phyloP scores from a whole-genome alignment of 2,888 invertebrate species.

The Dastarcus helophoroides region DNA sequence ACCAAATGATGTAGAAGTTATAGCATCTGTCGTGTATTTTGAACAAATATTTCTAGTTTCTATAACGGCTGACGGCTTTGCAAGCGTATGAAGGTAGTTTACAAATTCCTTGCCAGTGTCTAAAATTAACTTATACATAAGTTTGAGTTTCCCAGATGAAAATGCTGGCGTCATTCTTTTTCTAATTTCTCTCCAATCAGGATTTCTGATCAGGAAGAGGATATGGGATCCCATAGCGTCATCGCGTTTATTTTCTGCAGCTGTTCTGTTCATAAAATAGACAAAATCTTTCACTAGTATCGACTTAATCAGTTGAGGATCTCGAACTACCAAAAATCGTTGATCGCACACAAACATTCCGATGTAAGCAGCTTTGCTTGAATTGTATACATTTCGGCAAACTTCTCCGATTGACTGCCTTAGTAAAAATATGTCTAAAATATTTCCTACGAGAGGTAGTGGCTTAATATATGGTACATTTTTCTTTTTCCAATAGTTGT shows the following conservation, averaged over 20 bases:
- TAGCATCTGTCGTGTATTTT: conserved; percentile 14
- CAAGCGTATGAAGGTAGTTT: background rate
- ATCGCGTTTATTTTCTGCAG: conserved; percentile 31
- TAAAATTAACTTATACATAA: conserved; percentile 36
- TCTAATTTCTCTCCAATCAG: conserved; percentile 40
- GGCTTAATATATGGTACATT: conserved; percentile 33
- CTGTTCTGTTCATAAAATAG: conserved; percentile 36
- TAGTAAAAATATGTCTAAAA: conserved; percentile 28
- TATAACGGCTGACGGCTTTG: conserved; percentile 2
- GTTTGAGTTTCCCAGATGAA: conserved; percentile 40
- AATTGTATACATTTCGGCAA: conserved; percentile 8
- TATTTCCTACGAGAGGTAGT: conserved; percentile 33
- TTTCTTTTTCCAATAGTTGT: conserved; percentile 35
- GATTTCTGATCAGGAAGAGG: conserved; percentile 34
- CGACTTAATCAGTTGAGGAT: conserved; percentile 35
- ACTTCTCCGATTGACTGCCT: conserved; percentile 23
- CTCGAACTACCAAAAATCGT: conserved; percentile 34
- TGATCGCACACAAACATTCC: conserved; percentile 38
- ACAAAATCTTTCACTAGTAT: conserved; percentile 37
- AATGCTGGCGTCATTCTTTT: conserved; percentile 40
- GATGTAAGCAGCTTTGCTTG: conserved; percentile 22
- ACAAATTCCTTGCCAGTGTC: conserved; percentile 29
- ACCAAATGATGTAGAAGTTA: conserved; percentile 15
- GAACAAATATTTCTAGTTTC: conserved; percentile 12
- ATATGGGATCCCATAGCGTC: conserved; percentile 34